phyloP scores from a whole-genome alignment of 2,113 vertebrate species.

The Columbina picui region DNA sequence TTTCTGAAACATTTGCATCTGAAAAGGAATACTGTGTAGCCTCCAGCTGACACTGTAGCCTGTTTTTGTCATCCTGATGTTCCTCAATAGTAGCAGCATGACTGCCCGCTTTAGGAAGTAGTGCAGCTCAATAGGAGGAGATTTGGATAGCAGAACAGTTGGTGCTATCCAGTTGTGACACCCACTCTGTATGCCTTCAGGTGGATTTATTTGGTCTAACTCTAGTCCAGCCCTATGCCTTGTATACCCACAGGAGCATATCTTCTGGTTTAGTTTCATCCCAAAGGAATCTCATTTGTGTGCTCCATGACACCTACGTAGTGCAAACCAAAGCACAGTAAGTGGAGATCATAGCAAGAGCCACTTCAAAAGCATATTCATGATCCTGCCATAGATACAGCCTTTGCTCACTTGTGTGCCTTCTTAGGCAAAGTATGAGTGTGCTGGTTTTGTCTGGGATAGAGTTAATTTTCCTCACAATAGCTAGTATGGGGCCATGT shows the following conservation, averaged over 20 bases:
- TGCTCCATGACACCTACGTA: not conserved
- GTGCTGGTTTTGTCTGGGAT: too few species aligned
- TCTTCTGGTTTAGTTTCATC: not conserved
- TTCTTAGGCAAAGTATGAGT: not conserved
- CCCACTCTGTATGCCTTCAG: not conserved
- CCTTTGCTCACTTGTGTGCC: accelerated
- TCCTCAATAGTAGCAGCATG: not conserved
- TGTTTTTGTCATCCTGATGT: not conserved
- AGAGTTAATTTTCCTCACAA: too few species aligned
- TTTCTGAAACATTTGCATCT: not conserved
- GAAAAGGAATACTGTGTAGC: not conserved
- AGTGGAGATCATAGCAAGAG: not conserved
- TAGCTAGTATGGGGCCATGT: too few species aligned
- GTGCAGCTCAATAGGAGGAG: not conserved
- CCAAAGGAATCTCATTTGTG: not conserved
- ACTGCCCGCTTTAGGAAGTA: not conserved
- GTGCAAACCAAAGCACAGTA: not conserved
- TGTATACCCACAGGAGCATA: not conserved
- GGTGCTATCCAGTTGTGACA: not conserved
- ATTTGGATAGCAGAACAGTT: not conserved
- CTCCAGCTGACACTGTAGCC: not conserved
- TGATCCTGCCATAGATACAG: not conserved
- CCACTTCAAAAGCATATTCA: not conserved
- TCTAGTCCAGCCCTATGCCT: not conserved
- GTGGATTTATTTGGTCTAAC: not conserved